Evolutionary conservation across 2,797 vertebrate genomes (phyloP).

Genomic region (Limosa lapponica): DNA sequence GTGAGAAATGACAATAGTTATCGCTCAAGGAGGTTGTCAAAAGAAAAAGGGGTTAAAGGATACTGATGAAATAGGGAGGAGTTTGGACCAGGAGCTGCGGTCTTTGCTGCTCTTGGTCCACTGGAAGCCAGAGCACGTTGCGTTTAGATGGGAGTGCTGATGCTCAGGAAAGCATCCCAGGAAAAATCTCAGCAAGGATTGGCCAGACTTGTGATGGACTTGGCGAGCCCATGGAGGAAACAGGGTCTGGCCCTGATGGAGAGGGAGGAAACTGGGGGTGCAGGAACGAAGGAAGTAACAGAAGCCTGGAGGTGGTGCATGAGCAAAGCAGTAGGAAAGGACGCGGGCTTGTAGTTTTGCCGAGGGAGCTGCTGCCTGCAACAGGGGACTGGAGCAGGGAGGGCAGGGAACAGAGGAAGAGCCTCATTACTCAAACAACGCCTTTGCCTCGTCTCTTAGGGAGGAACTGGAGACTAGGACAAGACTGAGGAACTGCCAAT

Average conservation of each 20-base stretch:
- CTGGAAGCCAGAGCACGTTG: not conserved
- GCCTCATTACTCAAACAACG: accelerated
- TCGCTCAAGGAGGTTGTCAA: not conserved
- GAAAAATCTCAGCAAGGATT: not conserved
- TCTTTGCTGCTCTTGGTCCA: not conserved
- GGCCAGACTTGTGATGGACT: not conserved
- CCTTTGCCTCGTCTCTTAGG: not conserved
- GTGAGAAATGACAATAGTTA: not conserved
- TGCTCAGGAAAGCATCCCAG: not conserved
- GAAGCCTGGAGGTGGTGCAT: not conserved
- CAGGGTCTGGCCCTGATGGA: not conserved
- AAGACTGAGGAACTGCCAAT: not conserved
- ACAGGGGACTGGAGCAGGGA: not conserved
- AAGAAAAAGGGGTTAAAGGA: not conserved
- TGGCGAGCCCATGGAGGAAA: not conserved
- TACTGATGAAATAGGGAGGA: accelerated
- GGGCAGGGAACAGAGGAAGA: not conserved
- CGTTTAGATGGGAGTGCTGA: not conserved
- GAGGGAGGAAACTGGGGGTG: not conserved
- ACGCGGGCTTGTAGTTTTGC: not conserved
- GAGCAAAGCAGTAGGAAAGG: not conserved
- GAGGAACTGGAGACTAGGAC: not conserved
- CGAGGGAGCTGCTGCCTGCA: not conserved
- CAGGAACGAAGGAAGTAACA: not conserved
- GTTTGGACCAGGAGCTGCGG: not conserved